phyloP scores from a whole-genome alignment of 2,888 invertebrate genomes.

The Hirtodrosophila duncani region DNA sequence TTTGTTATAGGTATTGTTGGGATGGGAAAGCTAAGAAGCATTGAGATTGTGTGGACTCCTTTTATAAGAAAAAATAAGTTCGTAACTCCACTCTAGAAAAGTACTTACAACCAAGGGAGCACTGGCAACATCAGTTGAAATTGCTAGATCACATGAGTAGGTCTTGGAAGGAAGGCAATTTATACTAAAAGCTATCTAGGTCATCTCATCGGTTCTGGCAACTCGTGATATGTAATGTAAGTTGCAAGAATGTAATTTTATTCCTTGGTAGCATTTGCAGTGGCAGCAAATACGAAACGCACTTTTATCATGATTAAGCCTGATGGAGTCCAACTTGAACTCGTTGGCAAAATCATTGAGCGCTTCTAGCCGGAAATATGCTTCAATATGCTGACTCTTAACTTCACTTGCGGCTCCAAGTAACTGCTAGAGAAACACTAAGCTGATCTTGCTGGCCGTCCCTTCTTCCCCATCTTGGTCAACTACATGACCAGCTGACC shows the following conservation, averaged over 20 bases:
- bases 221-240: too few species aligned
- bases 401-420: conserved; percentile 93
- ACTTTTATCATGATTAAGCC: conserved; percentile 99
- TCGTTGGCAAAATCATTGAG: conserved; percentile 96
- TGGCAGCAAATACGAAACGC: conserved; percentile 91
- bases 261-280: conserved; percentile 81
- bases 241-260: conserved; percentile 81
- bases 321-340: conserved; percentile 97
- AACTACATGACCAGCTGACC: conserved; percentile 98
- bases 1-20: too few species aligned
- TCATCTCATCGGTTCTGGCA: too few species aligned
- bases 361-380: conserved; percentile 98
- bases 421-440: conserved; percentile 95
- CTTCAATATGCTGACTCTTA: conserved; percentile 96
- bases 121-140: too few species aligned
- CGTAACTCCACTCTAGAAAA: too few species aligned
- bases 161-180: too few species aligned
- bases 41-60: too few species aligned
- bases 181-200: too few species aligned
- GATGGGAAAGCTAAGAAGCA: too few species aligned
- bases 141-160: too few species aligned
- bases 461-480: conserved; percentile 96
- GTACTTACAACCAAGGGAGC: too few species aligned
- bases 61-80: too few species aligned
- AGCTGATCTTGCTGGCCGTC: conserved; percentile 90